These are phyloP conservation scores for Acrossocheilus wenchowensis DNA, from an alignment of 2,797 vertebrate species.

Conservation along the genomic window DNA sequence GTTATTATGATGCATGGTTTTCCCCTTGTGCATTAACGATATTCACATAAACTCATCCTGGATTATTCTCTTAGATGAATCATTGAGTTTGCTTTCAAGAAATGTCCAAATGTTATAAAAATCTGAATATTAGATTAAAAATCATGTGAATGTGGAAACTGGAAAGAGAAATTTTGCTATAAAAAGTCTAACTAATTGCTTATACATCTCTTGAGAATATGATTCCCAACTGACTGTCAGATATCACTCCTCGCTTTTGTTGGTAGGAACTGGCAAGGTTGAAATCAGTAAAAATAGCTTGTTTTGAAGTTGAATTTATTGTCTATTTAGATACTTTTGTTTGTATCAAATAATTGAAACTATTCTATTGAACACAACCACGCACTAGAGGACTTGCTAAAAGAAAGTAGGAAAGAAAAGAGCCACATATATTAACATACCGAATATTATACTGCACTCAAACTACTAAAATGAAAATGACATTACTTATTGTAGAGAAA, in stretches of 20 bases:
- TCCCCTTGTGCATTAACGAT: constrained; percentile 25
- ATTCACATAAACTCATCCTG: constrained; percentile 32
- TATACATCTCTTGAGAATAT: not conserved
- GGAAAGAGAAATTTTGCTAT: not conserved
- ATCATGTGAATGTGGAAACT: not conserved
- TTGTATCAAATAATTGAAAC: not conserved
- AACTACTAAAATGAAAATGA: not conserved
- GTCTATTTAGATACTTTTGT: not conserved
- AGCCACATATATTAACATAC: not conserved
- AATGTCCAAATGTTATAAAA: not conserved
- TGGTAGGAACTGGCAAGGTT: not conserved
- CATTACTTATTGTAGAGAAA: not conserved
- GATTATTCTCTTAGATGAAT: constrained; percentile 9
- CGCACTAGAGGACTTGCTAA: not conserved
- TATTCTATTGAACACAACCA: not conserved
- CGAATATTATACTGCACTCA: not conserved
- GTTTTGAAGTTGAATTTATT: not conserved
- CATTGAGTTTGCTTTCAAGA: not conserved
- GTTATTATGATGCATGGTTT: constrained; percentile 40
- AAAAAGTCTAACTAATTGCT: not conserved
- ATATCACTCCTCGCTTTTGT: not conserved
- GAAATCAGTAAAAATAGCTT: not conserved
- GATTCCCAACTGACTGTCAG: not conserved
- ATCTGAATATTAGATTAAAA: not conserved
- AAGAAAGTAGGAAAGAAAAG: not conserved